Conservation (phyloP, 2,797 vertebrate genomes). For the Rhynchonycteris naso region DNA sequence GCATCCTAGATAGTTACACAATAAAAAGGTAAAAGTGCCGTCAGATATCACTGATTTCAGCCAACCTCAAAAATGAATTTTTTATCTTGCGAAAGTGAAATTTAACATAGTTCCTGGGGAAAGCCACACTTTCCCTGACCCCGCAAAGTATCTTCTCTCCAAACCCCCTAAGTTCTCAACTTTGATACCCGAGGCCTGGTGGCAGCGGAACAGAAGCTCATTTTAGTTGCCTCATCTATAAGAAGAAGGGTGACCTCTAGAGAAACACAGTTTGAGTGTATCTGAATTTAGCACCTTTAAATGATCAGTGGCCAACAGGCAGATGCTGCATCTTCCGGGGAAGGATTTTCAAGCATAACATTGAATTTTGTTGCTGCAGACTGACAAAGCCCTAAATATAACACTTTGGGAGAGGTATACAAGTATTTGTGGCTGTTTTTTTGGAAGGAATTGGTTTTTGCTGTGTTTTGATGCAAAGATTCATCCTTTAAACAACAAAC, state of each 20-base stretch:
- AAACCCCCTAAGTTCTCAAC: neutral
- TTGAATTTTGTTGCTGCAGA: conserved; percentile 9
- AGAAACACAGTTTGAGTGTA: conserved; percentile 5
- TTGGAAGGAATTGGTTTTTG: neutral
- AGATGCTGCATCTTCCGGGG: neutral
- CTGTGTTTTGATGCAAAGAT: conserved; percentile 46
- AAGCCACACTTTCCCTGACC: neutral
- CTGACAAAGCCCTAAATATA: neutral
- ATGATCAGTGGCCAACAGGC: neutral
- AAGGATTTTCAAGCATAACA: neutral
- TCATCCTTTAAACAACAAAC: conserved; percentile 22
- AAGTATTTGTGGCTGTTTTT: neutral
- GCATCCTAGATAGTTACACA: neutral
- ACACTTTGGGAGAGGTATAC: neutral
- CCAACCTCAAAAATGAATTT: neutral
- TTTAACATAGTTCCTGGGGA: neutral
- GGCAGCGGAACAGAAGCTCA: neutral
- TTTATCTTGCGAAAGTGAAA: neutral
- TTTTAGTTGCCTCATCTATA: neutral
- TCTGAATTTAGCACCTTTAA: conserved; percentile 45
- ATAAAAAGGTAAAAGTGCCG: neutral
- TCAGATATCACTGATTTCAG: neutral
- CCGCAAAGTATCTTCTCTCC: neutral
- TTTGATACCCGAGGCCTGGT: neutral
- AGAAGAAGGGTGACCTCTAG: neutral